Base-by-base conservation (phyloP, 2,797 vertebrate genomes). In the Euphonia xanthogaster region DNA sequence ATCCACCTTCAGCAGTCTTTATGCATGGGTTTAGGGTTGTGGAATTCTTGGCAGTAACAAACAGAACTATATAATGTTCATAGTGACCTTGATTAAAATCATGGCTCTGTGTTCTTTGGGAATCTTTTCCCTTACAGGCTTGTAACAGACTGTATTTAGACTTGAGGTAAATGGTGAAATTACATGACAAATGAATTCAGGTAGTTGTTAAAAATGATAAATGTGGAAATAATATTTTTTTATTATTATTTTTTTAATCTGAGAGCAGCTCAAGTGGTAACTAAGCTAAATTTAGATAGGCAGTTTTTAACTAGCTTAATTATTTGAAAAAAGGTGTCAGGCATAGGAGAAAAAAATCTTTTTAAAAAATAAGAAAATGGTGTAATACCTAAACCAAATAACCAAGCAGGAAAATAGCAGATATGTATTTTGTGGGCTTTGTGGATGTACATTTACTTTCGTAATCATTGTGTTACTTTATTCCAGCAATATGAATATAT, bases 41-140 rank as follows among this genome's bases (percentile, higher is more conserved):
- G 28, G 31, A 85, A 76, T 68, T 90, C 68, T 74, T 67, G 22
- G 21, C 14, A 57, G 45, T 20, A 79, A 22, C 37, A 86, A 40
- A 23, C 25, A 50, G 4, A 0, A 25, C 30, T 51, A 3, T 68
- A 30, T 1, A 1, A 10, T 31, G 4, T 47, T 72, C 8, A 3
- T 70, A 39, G 51, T 39, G 18, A 45, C 44, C 27, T 58, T 73
- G 7, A 54, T 66, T 65, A 33, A 82, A 81, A 48, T 47, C 17
- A 39, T 31, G 55, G 1, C 3, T 74, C 10, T 83, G 2, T 74
- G 27, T 74, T 79, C 44, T 76, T 18, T 47, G 28, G 31, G 4
- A 72, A 31, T 42, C 24, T 25, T 18, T 77, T 66, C 16, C 35
- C 23, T 39, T 66, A n/a, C 7, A 14, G 6, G 3, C 12, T 65